These are phyloP conservation scores for Recurvirostra avosetta DNA, from an alignment of 2,113 vertebrate genomes.

Conservation along the genomic window DNA sequence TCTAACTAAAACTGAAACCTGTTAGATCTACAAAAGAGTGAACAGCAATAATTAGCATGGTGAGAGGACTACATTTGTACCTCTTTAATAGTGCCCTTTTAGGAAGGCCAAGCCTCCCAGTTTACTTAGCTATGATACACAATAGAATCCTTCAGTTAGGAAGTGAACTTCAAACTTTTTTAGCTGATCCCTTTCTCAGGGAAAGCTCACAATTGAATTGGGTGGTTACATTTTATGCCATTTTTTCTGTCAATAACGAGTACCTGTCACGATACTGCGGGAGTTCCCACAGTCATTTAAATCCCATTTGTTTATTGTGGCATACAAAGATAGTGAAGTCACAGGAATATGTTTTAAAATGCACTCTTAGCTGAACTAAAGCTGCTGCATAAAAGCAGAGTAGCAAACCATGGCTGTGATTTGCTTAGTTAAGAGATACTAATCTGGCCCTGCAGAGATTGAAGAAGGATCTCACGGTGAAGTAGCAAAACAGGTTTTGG, in stretches of 20 bases:
- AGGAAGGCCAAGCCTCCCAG: background rate
- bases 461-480: background rate
- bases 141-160: background rate
- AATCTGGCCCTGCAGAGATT: background rate
- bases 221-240: background rate
- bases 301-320: background rate
- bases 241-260: background rate
- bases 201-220: background rate
- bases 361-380: background rate
- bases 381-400: background rate
- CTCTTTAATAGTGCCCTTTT: background rate
- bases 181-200: background rate
- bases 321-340: background rate
- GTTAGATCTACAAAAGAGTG: background rate
- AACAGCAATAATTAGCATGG: background rate
- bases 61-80: background rate
- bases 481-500: background rate
- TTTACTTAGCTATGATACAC: background rate
- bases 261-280: background rate
- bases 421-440: background rate
- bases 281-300: background rate
- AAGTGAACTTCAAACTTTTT: background rate
- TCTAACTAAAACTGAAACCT: background rate
- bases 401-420: background rate
- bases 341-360: background rate